These are phyloP conservation scores for Acanthacorydalis orientalis DNA, from an alignment of 2,888 invertebrate species.

Conservation along the genomic window DNA sequence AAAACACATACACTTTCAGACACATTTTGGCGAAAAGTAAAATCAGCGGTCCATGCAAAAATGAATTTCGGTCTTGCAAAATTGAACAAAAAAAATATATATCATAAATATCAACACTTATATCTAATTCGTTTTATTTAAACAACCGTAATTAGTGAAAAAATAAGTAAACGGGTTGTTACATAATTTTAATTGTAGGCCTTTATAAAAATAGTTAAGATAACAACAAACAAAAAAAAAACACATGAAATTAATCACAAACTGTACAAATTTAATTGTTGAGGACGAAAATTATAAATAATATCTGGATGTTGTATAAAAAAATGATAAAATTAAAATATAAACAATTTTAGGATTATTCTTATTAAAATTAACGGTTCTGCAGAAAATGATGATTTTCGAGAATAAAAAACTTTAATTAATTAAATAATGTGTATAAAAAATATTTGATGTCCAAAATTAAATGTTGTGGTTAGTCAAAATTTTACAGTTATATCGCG, in stretches of 20 bases:
- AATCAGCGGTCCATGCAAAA: slow-evolving; percentile 3
- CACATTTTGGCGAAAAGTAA: not conserved
- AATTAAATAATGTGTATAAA: not conserved
- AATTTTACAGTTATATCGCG: not conserved
- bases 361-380: not conserved
- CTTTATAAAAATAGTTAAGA: not conserved
- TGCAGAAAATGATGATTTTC: not conserved
- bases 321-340: not conserved
- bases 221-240: not conserved
- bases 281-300: not conserved
- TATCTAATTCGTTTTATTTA: not conserved
- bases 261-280: slow-evolving; percentile 5
- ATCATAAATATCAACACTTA: not conserved
- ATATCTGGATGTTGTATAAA: slow-evolving; percentile 1
- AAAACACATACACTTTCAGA: too few relatives aligned
- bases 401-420: not conserved
- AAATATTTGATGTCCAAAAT: slow-evolving; percentile 2
- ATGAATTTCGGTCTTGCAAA: slow-evolving; percentile 2
- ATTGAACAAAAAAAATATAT: not conserved
- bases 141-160: not conserved
- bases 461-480: slow-evolving; percentile 4
- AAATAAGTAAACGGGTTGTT: not conserved
- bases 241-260: not conserved
- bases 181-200: not conserved
- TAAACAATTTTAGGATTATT: too few relatives aligned